phyloP scores from a whole-genome alignment of 2,113 vertebrate genomes.

The Sarotherodon lohbergeri region DNA sequence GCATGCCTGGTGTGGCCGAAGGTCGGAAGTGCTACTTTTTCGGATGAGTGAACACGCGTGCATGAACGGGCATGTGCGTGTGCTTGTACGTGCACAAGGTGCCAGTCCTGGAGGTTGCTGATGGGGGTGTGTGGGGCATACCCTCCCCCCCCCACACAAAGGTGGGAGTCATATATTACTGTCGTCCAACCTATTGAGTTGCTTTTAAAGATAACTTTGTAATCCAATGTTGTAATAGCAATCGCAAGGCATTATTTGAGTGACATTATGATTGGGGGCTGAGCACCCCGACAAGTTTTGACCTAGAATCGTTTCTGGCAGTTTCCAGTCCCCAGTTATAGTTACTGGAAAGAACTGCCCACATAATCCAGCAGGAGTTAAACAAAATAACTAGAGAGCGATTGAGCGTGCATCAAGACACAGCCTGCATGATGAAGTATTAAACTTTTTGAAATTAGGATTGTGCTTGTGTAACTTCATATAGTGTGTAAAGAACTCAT shows the following conservation, averaged over 20 bases:
- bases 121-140: too few relatives aligned
- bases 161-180: background rate
- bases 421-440: fast-evolving
- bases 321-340: background rate
- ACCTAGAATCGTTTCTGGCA: background rate
- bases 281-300: background rate
- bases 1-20: too few relatives aligned
- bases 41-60: too few relatives aligned
- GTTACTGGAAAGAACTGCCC: background rate
- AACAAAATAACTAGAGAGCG: background rate
- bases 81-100: too few relatives aligned
- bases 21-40: too few relatives aligned
- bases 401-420: background rate
- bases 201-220: background rate
- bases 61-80: too few relatives aligned
- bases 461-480: background rate
- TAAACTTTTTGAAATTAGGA: background rate
- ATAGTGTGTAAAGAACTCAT: too few relatives aligned
- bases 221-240: background rate
- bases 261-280: background rate
- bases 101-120: too few relatives aligned
- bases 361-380: background rate
- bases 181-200: background rate
- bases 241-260: background rate
- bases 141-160: background rate